Conservation (phyloP, 2,113 vertebrate species). For the Mobula hypostoma region DNA sequence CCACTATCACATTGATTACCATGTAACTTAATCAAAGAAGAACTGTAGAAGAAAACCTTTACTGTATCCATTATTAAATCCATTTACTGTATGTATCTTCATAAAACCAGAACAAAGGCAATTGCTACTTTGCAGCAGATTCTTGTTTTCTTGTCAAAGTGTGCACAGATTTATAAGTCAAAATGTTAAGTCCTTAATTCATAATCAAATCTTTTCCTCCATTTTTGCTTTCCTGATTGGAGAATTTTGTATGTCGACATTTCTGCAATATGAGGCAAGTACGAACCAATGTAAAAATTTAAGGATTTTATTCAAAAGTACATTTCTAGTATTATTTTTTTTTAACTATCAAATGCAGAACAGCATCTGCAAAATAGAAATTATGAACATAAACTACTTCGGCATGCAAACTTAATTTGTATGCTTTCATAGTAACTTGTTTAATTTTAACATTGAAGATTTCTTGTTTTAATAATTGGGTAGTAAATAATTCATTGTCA, state of each 20-base stretch:
- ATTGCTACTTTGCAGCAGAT: background rate
- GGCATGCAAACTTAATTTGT: no score
- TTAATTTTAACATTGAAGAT: no score
- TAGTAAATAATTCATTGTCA: no score
- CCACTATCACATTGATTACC: constrained; percentile 32
- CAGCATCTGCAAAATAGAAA: no score
- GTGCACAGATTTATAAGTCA: background rate
- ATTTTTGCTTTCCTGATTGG: constrained; percentile 81
- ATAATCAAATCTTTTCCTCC: constrained; percentile 61
- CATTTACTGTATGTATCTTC: background rate
- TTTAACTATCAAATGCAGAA: no score
- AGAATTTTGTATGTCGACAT: constrained; percentile 97
- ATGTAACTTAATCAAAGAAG: background rate
- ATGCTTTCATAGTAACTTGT: no score
- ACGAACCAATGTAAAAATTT: constrained; percentile 39
- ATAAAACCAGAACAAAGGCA: constrained; percentile 2
- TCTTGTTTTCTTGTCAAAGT: background rate
- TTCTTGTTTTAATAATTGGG: no score
- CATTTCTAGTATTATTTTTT: background rate
- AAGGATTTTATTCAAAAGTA: background rate
- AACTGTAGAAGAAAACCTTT: background rate
- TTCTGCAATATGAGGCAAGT: constrained; percentile 98
- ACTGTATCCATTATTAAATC: background rate
- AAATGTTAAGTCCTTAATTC: constrained; percentile 43
- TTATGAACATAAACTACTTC: no score